These are phyloP conservation scores for Mionectes olivaceus DNA, from an alignment of 2,797 vertebrate genomes.

Conservation along the genomic window DNA sequence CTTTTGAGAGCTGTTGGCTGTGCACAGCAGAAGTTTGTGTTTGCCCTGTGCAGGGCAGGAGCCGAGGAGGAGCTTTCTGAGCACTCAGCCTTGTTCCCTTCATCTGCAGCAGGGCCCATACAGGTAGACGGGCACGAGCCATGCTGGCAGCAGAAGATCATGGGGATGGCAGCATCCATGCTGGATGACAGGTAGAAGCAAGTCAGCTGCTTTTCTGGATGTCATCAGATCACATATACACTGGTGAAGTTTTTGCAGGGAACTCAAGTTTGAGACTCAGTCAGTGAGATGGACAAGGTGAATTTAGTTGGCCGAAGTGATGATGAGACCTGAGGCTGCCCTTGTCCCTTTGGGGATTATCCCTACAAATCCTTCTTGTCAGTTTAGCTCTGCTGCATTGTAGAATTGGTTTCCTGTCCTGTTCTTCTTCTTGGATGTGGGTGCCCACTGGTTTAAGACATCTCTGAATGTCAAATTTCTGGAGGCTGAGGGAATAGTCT, in stretches of 20 bases:
- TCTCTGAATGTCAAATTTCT: background rate
- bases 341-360: background rate
- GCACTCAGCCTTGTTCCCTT: background rate
- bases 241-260: background rate
- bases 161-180: background rate
- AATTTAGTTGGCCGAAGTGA: background rate
- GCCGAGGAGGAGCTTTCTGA: background rate
- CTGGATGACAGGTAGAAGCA: background rate
- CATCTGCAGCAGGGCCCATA: background rate
- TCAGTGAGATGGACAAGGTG: background rate
- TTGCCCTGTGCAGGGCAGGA: background rate
- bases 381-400: background rate
- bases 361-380: background rate
- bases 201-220: background rate
- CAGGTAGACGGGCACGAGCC: background rate
- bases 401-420: background rate
- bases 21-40: accelerated
- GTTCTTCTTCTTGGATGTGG: background rate
- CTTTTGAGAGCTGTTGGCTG: background rate
- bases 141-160: background rate
- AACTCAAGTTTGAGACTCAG: background rate
- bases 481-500: background rate
- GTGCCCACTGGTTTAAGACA: background rate
- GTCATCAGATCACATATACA: background rate
- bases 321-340: background rate